Conservation (phyloP, 2,888 invertebrate species). For the Dryobota labecula region DNA sequence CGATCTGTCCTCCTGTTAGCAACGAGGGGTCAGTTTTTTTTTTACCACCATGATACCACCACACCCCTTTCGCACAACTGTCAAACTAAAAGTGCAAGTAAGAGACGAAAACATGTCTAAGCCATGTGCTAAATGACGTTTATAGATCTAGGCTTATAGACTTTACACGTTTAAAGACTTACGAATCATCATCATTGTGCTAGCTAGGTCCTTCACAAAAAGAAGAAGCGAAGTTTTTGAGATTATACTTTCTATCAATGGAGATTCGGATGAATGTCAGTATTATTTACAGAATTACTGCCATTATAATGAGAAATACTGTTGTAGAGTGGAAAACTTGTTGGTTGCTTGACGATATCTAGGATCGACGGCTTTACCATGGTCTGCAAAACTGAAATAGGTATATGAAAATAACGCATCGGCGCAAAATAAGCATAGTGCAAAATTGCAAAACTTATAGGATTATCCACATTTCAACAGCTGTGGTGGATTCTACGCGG, state of each 20-base stretch:
- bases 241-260: background rate
- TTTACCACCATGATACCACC: too few relatives aligned
- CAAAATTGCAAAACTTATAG: slow-evolving; percentile 15
- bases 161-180: too few relatives aligned
- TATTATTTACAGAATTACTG: background rate
- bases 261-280: background rate
- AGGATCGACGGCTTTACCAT: background rate
- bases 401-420: background rate
- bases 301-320: background rate
- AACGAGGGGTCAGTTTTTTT: too few relatives aligned
- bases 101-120: background rate
- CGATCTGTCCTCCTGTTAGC: too few relatives aligned
- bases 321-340: background rate
- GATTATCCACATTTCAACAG: slow-evolving; percentile 21
- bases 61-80: background rate
- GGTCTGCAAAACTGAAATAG: background rate
- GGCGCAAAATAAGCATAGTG: background rate
- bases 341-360: background rate
- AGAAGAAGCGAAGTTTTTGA: background rate
- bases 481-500: slow-evolving; percentile 10
- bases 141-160: background rate
- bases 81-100: background rate
- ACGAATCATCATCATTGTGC: background rate
- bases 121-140: background rate
- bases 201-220: background rate